Percentiles rank a stretch among this genome's conserved stretches.
These are phyloP conservation scores for Helicorthomorpha holstii DNA, from an alignment of 1,140 invertebrate species.

Conservation along the genomic window DNA sequence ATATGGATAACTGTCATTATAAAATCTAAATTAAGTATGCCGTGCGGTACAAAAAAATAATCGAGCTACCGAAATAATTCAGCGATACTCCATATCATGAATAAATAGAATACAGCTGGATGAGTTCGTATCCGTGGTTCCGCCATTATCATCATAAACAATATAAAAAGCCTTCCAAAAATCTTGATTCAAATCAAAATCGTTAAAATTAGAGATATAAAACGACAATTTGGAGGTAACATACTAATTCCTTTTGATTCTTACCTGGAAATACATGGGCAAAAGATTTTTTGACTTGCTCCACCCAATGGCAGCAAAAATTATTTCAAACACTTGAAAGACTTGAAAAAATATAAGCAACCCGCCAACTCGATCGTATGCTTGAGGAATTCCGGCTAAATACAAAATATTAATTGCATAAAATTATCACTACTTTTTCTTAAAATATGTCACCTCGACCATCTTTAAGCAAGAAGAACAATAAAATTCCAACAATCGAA, in stretches of 20 bases:
- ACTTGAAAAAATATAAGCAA: constrained; percentile 66
- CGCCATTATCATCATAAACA: constrained; percentile 65
- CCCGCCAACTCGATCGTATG: constrained; percentile 56
- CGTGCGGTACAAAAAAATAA: no score
- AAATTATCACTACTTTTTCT: background rate
- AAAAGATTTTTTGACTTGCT: constrained; percentile 54
- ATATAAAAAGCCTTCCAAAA: constrained; percentile 52
- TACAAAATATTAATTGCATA: constrained; percentile 12
- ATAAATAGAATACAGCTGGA: constrained; percentile 70
- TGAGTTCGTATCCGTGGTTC: constrained; percentile 72
- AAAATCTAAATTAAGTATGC: constrained; percentile 2
- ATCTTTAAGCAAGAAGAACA: background rate
- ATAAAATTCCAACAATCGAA: background rate
- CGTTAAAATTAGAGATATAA: no score
- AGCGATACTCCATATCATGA: constrained; percentile 57
- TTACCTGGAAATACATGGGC: constrained; percentile 23
- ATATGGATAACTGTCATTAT: constrained; percentile 57
- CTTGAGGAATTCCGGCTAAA: constrained; percentile 46
- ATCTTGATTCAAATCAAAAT: constrained; percentile 41
- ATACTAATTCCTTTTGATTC: background rate
- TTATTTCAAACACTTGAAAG: constrained; percentile 66
- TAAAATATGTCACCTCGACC: background rate
- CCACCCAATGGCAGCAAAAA: constrained; percentile 65
- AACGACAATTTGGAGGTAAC: background rate
- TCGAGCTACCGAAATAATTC: constrained; percentile 46